A percentile compares a stretch with the other conserved stretches of the same genome.
These are phyloP conservation scores for Scalopus aquaticus DNA, from an alignment of 2,113 vertebrate species.

Conservation along the genomic window DNA sequence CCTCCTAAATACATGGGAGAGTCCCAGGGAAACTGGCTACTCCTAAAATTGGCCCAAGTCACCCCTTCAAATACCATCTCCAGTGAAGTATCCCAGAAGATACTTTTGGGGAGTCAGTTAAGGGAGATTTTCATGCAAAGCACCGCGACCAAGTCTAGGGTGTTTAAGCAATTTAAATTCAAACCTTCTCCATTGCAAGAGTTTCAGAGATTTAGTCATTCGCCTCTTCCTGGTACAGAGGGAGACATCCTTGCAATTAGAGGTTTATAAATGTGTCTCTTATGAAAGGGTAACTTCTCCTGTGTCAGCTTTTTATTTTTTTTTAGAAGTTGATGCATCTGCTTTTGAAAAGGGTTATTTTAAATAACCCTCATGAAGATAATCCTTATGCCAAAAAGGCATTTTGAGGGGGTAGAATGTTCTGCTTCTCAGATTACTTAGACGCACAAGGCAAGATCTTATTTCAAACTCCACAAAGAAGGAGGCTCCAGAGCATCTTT, in stretches of 20 bases:
- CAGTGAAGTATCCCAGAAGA: not conserved
- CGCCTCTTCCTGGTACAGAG: not conserved
- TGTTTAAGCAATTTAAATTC: not conserved
- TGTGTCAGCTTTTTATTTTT: not conserved
- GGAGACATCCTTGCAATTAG: not conserved
- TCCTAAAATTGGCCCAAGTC: not conserved
- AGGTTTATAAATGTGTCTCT: not conserved
- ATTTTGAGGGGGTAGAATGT: not conserved
- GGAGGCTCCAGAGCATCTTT: not conserved
- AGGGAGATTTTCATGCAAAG: not conserved
- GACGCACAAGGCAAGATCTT: not conserved
- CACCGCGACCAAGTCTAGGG: not conserved
- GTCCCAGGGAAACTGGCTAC: not conserved
- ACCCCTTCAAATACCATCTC: not conserved
- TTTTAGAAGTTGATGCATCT: not conserved
- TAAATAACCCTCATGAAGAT: not conserved
- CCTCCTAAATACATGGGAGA: not conserved
- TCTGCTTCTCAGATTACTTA: not conserved
- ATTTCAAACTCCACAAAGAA: slow-evolving; percentile 49
- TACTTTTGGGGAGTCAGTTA: not conserved
- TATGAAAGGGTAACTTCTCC: not conserved
- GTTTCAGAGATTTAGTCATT: not conserved
- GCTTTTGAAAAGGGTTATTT: too few relatives aligned
- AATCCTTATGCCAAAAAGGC: not conserved
- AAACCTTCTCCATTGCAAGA: not conserved